Evolutionary conservation across 2,113 vertebrate genomes (phyloP).

Genomic region (Nothobranchius kuhntae): DNA sequence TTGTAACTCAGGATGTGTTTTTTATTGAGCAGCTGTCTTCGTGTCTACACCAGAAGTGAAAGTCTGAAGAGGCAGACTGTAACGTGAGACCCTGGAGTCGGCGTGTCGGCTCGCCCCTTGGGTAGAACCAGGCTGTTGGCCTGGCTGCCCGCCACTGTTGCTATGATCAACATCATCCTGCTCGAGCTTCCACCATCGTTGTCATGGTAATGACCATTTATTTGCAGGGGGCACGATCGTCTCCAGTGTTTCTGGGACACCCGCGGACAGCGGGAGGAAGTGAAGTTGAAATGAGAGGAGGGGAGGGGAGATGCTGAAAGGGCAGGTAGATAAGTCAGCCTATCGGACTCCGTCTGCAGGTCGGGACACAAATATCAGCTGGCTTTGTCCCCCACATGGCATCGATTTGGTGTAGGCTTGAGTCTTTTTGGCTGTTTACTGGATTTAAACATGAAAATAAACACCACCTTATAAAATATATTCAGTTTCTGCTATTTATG

Average conservation of each 20-base stretch:
- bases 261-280: constrained; percentile 8
- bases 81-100: not conserved
- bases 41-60: not conserved
- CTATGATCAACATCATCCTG: constrained; percentile 54
- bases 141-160: constrained; percentile 64
- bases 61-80: not conserved
- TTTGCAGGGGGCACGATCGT: constrained; percentile 41
- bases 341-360: constrained; percentile 7
- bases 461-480: no score
- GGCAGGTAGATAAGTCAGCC: no score
- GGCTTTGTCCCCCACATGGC: not conserved
- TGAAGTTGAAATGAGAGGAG: constrained; percentile 7
- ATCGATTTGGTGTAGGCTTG: not conserved
- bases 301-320: not conserved
- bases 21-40: not conserved
- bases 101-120: constrained; percentile 10
- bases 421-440: no score
- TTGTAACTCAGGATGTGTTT: not conserved
- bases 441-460: no score
- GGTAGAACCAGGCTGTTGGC: constrained; percentile 52
- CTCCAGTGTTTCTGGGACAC: constrained; percentile 50
- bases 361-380: not conserved
- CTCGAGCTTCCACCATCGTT: constrained; percentile 36
- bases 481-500: no score
- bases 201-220: constrained; percentile 62